Evolutionary conservation across 2,888 invertebrate species (phyloP).

Genomic region (Stenurella melanura): DNA sequence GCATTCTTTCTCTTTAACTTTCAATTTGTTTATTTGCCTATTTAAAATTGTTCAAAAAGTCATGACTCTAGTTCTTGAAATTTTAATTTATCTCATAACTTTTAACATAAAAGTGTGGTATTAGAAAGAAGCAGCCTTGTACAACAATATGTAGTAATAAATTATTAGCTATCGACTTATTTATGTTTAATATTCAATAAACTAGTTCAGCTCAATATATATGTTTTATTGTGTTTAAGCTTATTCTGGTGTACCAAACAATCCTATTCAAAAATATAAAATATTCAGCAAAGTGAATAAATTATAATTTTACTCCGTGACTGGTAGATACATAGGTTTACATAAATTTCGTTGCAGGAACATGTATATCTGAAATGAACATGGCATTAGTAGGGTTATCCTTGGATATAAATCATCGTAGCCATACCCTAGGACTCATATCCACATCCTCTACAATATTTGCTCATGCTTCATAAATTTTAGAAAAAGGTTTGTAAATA

Average conservation of each 20-base stretch:
- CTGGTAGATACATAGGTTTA: slow-evolving; percentile 32
- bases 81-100: too few species aligned
- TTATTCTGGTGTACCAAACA: not conserved
- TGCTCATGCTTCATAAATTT: slow-evolving; percentile 37
- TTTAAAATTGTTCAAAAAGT: too few species aligned
- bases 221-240: not conserved
- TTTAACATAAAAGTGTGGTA: too few species aligned
- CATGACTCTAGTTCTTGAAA: too few species aligned
- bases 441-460: slow-evolving; percentile 40
- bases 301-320: slow-evolving; percentile 25
- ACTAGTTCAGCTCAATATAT: too few species aligned
- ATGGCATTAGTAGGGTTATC: slow-evolving; percentile 43
- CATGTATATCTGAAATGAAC: slow-evolving; percentile 44
- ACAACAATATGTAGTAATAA: too few species aligned
- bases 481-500: slow-evolving; percentile 36
- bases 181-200: too few species aligned
- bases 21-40: too few species aligned
- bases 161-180: too few species aligned
- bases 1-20: too few species aligned
- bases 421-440: slow-evolving; percentile 31
- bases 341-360: slow-evolving; percentile 38
- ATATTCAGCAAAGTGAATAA: slow-evolving; percentile 35
- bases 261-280: slow-evolving; percentile 14
- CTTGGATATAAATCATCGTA: slow-evolving; percentile 41
- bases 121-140: too few species aligned